Conservation (phyloP, 2,888 invertebrate species). For the Eutolmus rufibarbis region DNA sequence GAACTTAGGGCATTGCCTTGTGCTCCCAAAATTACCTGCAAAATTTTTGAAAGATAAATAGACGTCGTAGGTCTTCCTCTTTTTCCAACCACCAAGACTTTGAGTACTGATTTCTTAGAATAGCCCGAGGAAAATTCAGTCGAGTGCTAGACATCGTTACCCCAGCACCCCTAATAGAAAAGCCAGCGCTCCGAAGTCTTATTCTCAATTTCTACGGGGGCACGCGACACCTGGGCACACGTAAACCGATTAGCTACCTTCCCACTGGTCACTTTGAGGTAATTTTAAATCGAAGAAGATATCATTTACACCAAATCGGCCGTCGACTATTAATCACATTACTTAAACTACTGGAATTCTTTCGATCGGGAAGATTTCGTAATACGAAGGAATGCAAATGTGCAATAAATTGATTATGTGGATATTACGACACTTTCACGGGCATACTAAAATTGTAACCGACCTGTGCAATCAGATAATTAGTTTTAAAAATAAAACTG, state of each 20-base stretch:
- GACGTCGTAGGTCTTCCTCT: not conserved
- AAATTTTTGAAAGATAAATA: not conserved
- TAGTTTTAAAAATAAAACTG: not conserved
- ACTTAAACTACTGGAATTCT: not conserved
- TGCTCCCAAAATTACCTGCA: not conserved
- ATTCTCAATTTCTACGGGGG: not conserved
- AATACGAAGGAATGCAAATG: not conserved
- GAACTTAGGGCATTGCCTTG: conserved; percentile 21
- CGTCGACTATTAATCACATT: not conserved
- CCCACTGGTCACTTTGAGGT: not conserved
- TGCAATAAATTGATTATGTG: not conserved
- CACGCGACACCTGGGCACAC: not conserved
- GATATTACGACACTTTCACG: not conserved
- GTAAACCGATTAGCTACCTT: not conserved
- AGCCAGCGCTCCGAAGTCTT: not conserved
- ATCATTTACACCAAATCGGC: conserved; percentile 2
- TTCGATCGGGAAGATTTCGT: not conserved
- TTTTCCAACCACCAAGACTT: not conserved
- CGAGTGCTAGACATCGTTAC: not conserved
- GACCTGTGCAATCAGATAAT: not conserved
- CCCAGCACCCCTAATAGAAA: not conserved
- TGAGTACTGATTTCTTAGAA: not conserved
- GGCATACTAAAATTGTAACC: not conserved
- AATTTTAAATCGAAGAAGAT: not conserved
- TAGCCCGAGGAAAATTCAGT: not conserved